These are phyloP conservation scores for Apteryx mantelli DNA, from an alignment of 2,113 vertebrate genomes.

Conservation along the genomic window DNA sequence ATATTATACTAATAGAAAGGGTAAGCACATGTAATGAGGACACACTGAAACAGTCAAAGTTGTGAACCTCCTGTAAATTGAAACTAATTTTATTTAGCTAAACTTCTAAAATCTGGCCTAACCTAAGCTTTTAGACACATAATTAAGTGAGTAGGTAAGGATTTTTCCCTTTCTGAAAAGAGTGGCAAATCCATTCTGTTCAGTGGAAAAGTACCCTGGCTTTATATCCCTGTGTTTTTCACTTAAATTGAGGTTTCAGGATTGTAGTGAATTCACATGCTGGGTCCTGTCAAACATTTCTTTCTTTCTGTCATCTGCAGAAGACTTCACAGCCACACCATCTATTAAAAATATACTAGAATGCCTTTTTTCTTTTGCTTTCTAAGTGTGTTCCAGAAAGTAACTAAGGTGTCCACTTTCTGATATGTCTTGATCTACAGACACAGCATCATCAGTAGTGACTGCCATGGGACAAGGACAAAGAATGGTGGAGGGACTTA, in stretches of 20 bases:
- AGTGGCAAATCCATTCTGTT: constrained; percentile 27
- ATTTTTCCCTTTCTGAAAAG: background rate
- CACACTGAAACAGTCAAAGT: background rate
- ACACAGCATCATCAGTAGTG: background rate
- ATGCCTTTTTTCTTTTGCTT: background rate
- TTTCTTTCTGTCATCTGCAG: constrained; percentile 44
- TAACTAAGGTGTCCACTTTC: constrained; percentile 25
- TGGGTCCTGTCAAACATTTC: constrained; percentile 50
- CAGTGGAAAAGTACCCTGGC: background rate
- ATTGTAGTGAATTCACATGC: constrained; percentile 17
- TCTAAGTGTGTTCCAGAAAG: constrained; percentile 37
- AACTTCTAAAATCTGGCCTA: constrained; percentile 53
- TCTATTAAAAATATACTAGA: constrained; percentile 18
- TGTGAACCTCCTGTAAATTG: constrained; percentile 17
- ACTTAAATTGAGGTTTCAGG: constrained; percentile 20
- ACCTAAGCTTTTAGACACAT: constrained; percentile 28
- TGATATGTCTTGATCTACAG: background rate
- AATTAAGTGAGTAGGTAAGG: background rate
- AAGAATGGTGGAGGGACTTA: background rate
- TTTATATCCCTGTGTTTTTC: constrained; percentile 7
- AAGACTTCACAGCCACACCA: constrained; percentile 36
- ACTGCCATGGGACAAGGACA: background rate
- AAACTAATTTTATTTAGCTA: constrained; percentile 49
- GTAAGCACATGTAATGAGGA: background rate
- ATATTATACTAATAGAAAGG: background rate